phyloP scores from a whole-genome alignment of 2,113 vertebrate genomes.

The Nicator chloris region DNA sequence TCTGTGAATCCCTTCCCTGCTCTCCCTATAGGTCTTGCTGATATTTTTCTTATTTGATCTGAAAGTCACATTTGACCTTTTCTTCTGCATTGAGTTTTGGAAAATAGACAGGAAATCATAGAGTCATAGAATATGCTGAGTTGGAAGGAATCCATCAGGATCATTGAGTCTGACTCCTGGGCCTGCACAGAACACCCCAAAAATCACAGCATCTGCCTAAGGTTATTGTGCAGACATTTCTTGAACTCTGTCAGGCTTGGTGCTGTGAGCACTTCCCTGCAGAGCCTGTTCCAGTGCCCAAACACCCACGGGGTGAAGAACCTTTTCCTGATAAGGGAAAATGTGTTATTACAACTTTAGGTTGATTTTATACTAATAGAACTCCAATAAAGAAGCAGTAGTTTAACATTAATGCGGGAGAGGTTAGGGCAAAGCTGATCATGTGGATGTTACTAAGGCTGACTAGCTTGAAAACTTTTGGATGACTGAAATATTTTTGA shows the following conservation, averaged over 20 bases:
- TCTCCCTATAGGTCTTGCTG: background rate
- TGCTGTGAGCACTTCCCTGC: background rate
- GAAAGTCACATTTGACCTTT: background rate
- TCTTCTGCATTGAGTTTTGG: background rate
- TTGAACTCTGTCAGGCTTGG: background rate
- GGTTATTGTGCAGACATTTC: background rate
- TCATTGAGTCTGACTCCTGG: background rate
- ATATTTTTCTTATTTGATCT: background rate
- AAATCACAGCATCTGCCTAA: background rate
- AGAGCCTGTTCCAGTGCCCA: background rate
- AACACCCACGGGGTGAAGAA: fast-evolving
- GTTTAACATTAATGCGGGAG: background rate
- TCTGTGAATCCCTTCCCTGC: background rate
- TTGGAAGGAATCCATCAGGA: background rate
- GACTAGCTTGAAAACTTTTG: background rate
- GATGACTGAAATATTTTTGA: background rate
- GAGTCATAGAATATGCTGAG: background rate
- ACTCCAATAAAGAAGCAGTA: background rate
- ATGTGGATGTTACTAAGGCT: background rate
- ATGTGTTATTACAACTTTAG: background rate
- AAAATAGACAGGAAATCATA: background rate
- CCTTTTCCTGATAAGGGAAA: background rate
- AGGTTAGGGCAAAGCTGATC: background rate
- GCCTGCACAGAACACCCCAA: background rate
- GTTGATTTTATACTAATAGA: background rate